Evolutionary conservation across 1,140 invertebrate species (phyloP).

Genomic region (Ceratina calcarata): DNA sequence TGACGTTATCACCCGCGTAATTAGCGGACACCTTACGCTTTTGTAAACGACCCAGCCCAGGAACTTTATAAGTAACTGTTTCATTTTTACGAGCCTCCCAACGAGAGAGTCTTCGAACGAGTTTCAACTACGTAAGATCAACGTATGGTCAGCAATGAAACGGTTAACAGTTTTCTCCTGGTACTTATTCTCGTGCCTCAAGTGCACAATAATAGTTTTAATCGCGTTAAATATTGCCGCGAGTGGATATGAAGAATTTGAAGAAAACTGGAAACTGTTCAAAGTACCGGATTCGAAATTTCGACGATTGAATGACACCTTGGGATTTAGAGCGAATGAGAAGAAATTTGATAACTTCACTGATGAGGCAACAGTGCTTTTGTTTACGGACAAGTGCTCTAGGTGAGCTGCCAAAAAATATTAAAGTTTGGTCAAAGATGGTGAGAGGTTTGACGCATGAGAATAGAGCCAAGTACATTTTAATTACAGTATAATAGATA

Average conservation of each 20-base stretch:
- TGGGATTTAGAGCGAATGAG: no score
- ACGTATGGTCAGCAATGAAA: no score
- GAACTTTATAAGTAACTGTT: constrained; percentile 65
- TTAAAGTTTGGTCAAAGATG: neutral
- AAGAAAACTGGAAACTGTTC: neutral
- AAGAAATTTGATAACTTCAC: neutral
- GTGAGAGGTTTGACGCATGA: no score
- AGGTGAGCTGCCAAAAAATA: neutral
- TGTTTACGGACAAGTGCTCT: neutral
- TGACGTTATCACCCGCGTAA: constrained; percentile 62
- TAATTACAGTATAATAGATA: no score
- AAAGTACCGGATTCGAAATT: neutral
- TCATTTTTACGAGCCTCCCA: constrained; percentile 52
- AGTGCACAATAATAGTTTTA: neutral
- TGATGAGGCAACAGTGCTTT: neutral
- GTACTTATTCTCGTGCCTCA: constrained; percentile 21
- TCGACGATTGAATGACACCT: neutral
- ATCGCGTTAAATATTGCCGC: neutral
- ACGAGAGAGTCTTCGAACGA: neutral
- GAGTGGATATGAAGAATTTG: neutral
- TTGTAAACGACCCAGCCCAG: constrained; percentile 65
- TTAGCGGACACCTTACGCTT: constrained; percentile 51
- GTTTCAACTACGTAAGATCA: no score
- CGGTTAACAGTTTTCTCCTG: no score
- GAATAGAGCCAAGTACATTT: no score